phyloP scores from a whole-genome alignment of 2,888 invertebrate species.

The Stenchaetothrips biformis region DNA sequence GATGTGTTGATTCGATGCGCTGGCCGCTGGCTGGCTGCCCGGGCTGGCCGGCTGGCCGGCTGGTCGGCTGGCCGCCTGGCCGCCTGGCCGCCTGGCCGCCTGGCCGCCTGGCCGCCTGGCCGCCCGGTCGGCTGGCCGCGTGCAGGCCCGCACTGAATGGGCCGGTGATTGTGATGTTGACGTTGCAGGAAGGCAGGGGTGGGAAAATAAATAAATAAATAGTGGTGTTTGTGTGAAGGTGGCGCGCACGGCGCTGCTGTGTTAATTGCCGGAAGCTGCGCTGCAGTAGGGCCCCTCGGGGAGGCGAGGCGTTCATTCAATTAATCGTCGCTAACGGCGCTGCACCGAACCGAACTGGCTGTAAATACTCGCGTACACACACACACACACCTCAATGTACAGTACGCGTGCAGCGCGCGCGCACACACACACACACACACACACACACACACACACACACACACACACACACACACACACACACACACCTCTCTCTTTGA shows the following conservation, averaged over 20 bases:
- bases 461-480: no score
- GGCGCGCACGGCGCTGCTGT: background rate
- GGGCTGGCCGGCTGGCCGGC: no score
- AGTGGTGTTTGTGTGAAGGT: background rate
- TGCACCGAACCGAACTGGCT: background rate
- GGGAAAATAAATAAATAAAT: constrained; percentile 18
- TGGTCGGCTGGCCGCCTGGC: no score
- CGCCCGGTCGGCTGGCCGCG: background rate
- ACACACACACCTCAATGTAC: background rate
- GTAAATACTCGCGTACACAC: background rate
- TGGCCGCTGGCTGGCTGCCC: background rate
- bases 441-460: background rate
- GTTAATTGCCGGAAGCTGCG: constrained; percentile 22
- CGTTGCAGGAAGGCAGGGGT: constrained; percentile 2
- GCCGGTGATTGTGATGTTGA: constrained; percentile 11
- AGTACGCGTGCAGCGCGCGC: background rate
- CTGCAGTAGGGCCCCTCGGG: background rate
- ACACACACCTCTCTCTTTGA: no score
- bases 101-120: background rate
- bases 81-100: no score
- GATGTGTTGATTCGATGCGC: background rate
- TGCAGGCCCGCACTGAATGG: background rate
- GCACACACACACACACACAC: background rate
- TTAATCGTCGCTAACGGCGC: constrained; percentile 12
- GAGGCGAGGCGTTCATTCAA: background rate